phyloP scores from a whole-genome alignment of 2,113 vertebrate species.

The Agelaius phoeniceus region DNA sequence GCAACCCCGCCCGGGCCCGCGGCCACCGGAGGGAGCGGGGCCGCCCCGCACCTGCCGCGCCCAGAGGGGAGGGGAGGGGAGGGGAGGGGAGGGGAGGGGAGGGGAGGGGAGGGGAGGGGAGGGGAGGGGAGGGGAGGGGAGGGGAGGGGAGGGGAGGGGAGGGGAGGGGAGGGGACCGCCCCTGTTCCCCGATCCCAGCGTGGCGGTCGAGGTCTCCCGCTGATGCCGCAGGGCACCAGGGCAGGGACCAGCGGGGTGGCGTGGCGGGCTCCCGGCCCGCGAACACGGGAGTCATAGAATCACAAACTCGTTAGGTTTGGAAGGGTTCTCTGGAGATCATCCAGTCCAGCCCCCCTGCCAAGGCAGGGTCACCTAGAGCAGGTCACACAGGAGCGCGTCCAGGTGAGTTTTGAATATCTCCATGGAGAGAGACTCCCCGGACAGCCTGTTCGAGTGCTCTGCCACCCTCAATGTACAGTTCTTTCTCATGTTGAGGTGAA shows the following conservation, averaged over 20 bases:
- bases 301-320: too few relatives aligned
- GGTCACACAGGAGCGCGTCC: background rate
- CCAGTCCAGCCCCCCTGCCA: background rate
- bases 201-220: background rate
- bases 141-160: too few relatives aligned
- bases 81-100: background rate
- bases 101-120: background rate
- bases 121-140: background rate
- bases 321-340: too few relatives aligned
- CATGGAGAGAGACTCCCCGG: background rate
- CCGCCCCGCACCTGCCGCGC: too few relatives aligned
- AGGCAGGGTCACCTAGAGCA: background rate
- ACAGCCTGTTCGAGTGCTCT: background rate
- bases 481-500: background rate
- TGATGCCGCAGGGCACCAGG: background rate
- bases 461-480: background rate
- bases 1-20: background rate
- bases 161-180: too few relatives aligned
- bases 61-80: too few relatives aligned
- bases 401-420: background rate
- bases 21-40: background rate
- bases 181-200: background rate
- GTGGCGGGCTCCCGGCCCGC: background rate
- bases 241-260: fast-evolving
- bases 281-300: background rate